Evolutionary conservation across 2,797 vertebrate genomes (phyloP).

Genomic region (Sitta carolinensis): DNA sequence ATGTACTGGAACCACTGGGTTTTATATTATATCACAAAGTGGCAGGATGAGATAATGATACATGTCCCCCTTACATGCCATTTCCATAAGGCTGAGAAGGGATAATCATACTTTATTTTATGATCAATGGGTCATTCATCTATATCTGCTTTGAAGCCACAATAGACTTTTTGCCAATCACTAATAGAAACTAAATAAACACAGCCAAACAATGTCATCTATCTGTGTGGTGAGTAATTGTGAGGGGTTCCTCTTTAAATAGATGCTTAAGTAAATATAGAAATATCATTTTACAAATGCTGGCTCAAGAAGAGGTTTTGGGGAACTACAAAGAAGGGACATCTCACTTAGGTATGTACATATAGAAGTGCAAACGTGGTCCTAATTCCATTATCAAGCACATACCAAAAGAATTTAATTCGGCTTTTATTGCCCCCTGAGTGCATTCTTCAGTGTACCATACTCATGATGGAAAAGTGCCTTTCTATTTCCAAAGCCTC

Average conservation of each 20-base stretch:
- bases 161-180: slow-evolving; percentile 78
- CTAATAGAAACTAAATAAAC: slow-evolving; percentile 83
- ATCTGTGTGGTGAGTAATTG: slow-evolving; percentile 76
- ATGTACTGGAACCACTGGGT: not conserved
- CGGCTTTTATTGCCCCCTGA: fast-evolving
- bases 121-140: slow-evolving; percentile 73
- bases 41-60: slow-evolving; percentile 16
- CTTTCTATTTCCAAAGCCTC: not conserved
- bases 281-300: slow-evolving; percentile 77
- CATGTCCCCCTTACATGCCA: not conserved
- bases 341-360: not conserved
- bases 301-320: slow-evolving; percentile 40
- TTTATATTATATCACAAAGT: not conserved
- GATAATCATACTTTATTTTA: slow-evolving; percentile 75
- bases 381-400: not conserved
- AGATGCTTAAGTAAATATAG: slow-evolving; percentile 82
- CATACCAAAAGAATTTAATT: not conserved
- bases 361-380: not conserved
- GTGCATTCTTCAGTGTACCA: fast-evolving
- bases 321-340: not conserved
- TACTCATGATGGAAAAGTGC: not conserved
- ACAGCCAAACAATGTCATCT: slow-evolving; percentile 80
- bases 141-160: slow-evolving; percentile 77
- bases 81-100: slow-evolving; percentile 51
- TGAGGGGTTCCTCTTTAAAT: slow-evolving; percentile 83